These are phyloP conservation scores for Jacana jacana DNA, from an alignment of 2,113 vertebrate species.

Conservation along the genomic window DNA sequence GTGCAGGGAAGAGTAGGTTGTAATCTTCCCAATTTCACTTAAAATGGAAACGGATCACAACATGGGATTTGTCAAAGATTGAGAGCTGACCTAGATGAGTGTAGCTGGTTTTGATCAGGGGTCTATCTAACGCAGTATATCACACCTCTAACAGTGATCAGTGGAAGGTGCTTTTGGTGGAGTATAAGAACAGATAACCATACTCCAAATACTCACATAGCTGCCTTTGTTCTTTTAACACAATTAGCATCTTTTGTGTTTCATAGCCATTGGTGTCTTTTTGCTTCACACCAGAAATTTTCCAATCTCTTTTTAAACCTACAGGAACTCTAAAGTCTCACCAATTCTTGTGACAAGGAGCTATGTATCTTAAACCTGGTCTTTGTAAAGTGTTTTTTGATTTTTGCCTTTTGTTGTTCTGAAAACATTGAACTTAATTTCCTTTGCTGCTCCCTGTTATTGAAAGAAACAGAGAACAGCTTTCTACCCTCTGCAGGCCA, in stretches of 20 bases:
- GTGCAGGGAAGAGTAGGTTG: background rate
- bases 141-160: fast-evolving
- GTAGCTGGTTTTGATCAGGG: background rate
- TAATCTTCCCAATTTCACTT: background rate
- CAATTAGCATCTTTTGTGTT: background rate
- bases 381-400: background rate
- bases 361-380: fast-evolving
- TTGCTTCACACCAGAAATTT: background rate
- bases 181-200: background rate
- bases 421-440: background rate
- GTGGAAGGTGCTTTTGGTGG: background rate
- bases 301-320: background rate
- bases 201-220: background rate
- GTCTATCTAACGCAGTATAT: background rate
- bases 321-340: background rate
- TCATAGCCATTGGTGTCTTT: background rate
- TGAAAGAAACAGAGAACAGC: background rate
- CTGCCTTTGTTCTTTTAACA: background rate
- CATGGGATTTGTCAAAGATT: background rate
- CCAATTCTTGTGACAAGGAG: background rate
- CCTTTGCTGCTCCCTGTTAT: fast-evolving
- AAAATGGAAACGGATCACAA: background rate
- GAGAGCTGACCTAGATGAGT: background rate
- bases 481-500: background rate
- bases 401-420: background rate